These are phyloP conservation scores for Acrocephalus scirpaceus DNA, from an alignment of 2,797 vertebrate genomes.

Conservation along the genomic window DNA sequence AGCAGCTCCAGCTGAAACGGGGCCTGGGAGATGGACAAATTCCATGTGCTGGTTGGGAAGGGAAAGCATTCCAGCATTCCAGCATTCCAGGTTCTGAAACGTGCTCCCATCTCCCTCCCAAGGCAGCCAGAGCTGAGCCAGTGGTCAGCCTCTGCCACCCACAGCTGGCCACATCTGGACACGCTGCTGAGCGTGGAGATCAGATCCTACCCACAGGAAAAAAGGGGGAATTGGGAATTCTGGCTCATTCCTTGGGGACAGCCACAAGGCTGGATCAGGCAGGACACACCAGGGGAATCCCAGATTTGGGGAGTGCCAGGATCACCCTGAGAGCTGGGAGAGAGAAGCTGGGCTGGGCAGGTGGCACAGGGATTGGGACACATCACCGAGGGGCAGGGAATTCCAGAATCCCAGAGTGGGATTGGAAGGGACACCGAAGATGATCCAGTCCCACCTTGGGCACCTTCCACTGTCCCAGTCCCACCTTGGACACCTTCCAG, in stretches of 20 bases:
- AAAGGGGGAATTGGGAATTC: neutral
- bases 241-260: neutral
- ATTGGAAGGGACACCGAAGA: neutral
- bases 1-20: rapidly evolving
- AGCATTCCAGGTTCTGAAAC: neutral
- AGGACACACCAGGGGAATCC: neutral
- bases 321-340: rapidly evolving
- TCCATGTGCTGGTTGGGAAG: neutral
- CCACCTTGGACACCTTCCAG: neutral
- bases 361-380: rapidly evolving
- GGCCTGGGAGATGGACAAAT: neutral
- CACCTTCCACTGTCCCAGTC: neutral
- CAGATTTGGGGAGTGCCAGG: neutral
- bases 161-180: neutral
- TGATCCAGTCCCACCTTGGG: neutral
- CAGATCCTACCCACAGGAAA: neutral
- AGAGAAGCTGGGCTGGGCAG: rapidly evolving
- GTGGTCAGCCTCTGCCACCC: neutral
- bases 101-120: neutral
- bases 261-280: rapidly evolving
- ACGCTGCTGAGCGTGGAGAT: rapidly evolving
- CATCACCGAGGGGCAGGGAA: neutral
- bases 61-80: neutral
- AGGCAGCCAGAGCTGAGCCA: neutral
- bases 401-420: neutral